Percentiles rank a stretch among this genome's conserved stretches.
These are phyloP conservation scores for Temnopleurus reevesii DNA, from an alignment of 53 echinoderm and acorn worm genomes.

Conservation along the genomic window DNA sequence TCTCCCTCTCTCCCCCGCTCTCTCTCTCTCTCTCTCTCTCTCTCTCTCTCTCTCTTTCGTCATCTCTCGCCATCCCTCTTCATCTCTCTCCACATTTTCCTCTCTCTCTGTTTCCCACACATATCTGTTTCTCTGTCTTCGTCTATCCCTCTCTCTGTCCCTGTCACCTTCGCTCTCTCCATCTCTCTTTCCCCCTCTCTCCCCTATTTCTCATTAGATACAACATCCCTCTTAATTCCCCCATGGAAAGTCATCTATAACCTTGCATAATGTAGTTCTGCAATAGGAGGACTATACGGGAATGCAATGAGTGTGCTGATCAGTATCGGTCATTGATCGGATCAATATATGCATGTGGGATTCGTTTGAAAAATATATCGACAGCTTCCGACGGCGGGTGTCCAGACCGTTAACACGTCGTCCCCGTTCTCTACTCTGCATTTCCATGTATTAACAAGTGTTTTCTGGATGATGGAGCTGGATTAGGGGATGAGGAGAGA, in stretches of 20 bases:
- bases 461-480: conserved; percentile 11
- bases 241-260: not conserved
- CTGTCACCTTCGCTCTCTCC: not conserved
- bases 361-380: conserved; percentile 23
- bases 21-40: not conserved
- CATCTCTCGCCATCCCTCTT: not conserved
- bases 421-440: not conserved
- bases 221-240: not conserved
- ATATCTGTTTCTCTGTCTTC: no score
- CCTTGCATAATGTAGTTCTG: conserved; percentile 8
- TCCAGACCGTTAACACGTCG: conserved; percentile 6
- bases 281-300: not conserved
- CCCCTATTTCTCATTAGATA: not conserved
- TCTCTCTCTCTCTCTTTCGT: not conserved
- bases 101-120: not conserved
- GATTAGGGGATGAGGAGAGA: not conserved
- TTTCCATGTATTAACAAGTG: conserved; percentile 8
- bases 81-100: not conserved
- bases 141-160: not conserved
- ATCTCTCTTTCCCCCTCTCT: not conserved
- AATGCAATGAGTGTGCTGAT: conserved; percentile 7
- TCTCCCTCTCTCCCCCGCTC: not conserved
- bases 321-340: conserved; percentile 8
- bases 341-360: conserved; percentile 10
- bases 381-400: not conserved